These are phyloP conservation scores for Cryptophagus acutangulus DNA, from an alignment of 2,888 invertebrate species.

Conservation along the genomic window DNA sequence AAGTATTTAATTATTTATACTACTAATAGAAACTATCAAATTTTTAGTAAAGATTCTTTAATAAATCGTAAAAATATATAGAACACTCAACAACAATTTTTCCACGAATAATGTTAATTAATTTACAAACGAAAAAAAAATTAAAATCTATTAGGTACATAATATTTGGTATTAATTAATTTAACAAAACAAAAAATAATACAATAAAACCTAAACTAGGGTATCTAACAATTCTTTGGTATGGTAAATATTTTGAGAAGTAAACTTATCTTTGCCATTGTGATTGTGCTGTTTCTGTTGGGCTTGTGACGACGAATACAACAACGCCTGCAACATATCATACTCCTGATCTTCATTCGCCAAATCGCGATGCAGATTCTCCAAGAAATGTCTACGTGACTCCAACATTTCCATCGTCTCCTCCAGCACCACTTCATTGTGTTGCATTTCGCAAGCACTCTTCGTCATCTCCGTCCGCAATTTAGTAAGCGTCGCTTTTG, in stretches of 20 bases:
- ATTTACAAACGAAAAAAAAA: no score
- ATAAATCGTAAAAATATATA: no score
- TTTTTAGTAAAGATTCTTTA: no score
- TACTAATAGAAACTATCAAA: no score
- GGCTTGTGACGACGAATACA: slow-evolving; percentile 37
- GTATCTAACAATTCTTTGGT: slow-evolving; percentile 50
- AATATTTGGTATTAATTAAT: slow-evolving; percentile 4
- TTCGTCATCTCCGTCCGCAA: slow-evolving; percentile 45
- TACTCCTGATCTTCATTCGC: slow-evolving; percentile 44
- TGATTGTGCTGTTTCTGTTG: slow-evolving; percentile 23
- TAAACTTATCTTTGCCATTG: slow-evolving; percentile 24
- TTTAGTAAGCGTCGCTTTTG: slow-evolving; percentile 36
- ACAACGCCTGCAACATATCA: slow-evolving; percentile 46
- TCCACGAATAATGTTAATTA: no score
- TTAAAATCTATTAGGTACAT: slow-evolving; percentile 6
- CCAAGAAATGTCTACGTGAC: slow-evolving; percentile 37
- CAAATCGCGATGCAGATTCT: slow-evolving; percentile 42
- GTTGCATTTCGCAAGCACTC: slow-evolving; percentile 47
- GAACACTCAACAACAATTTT: no score
- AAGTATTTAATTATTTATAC: no score
- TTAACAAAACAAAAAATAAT: not conserved
- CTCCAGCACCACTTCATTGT: slow-evolving; percentile 46
- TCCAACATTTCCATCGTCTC: slow-evolving; percentile 44
- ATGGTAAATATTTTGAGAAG: slow-evolving; percentile 38
- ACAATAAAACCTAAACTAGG: slow-evolving; percentile 40